Evolutionary conservation across 2,113 vertebrate species (phyloP).

Genomic region (Astur gentilis): DNA sequence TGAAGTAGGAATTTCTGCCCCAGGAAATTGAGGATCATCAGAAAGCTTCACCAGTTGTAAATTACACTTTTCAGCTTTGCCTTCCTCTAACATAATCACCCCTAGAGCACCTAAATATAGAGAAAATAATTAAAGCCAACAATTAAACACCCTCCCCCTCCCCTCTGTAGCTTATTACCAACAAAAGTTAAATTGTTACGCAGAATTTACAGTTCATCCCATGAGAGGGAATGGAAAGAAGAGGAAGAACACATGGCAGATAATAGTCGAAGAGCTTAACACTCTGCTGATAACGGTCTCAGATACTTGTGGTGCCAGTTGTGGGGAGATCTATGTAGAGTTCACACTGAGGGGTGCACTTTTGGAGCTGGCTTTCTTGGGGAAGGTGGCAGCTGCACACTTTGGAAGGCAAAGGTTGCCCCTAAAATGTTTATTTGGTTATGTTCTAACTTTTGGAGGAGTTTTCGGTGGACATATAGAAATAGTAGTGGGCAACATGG

Average conservation of each 20-base stretch:
- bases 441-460: neutral
- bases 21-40: neutral
- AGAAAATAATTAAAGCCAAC: slow-evolving; percentile 10
- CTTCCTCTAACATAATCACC: neutral
- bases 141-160: neutral
- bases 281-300: accelerated
- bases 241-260: neutral
- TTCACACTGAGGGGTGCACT: accelerated
- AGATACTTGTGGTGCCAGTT: neutral
- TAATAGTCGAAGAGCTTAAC: neutral
- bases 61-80: neutral
- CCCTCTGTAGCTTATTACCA: neutral
- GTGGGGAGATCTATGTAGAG: neutral
- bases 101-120: neutral
- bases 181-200: neutral
- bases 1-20: slow-evolving; percentile 35
- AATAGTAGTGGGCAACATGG: neutral
- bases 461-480: neutral
- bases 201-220: neutral
- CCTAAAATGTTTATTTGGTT: neutral
- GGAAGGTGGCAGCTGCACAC: neutral
- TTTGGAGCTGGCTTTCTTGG: neutral
- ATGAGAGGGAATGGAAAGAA: neutral
- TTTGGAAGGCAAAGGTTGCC: neutral
- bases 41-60: neutral